A percentile compares a stretch with the other conserved stretches of the same genome.
These are phyloP conservation scores for Catocala fraxini DNA, from an alignment of 2,888 invertebrate species.

Conservation along the genomic window DNA sequence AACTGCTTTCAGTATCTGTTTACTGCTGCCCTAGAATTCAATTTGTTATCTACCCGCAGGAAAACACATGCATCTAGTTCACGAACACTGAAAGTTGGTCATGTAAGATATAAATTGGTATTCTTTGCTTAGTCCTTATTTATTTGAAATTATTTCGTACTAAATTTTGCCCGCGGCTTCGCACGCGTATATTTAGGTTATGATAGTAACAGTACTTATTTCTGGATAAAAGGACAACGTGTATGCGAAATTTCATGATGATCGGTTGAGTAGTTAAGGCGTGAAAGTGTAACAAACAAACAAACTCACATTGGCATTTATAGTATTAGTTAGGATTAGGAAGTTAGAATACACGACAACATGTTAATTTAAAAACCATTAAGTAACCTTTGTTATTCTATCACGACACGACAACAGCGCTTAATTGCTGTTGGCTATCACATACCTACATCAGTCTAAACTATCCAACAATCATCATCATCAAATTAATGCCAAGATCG, in stretches of 20 bases:
- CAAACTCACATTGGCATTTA: too few relatives aligned
- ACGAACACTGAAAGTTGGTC: slow-evolving; percentile 32
- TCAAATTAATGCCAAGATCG: slow-evolving; percentile 19
- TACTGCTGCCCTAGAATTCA: slow-evolving; percentile 11
- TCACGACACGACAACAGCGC: slow-evolving; percentile 27
- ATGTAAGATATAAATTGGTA: slow-evolving; percentile 11
- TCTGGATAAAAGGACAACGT: too few relatives aligned
- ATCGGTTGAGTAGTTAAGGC: too few relatives aligned
- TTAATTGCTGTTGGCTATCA: slow-evolving; percentile 16
- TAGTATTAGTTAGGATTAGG: slow-evolving; percentile 2
- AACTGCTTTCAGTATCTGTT: background rate
- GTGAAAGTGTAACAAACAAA: too few relatives aligned
- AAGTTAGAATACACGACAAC: slow-evolving; percentile 15
- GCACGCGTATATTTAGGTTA: too few relatives aligned
- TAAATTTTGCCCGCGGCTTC: slow-evolving; percentile 9
- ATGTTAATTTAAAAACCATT: slow-evolving; percentile 35
- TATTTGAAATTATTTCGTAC: background rate
- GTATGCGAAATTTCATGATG: too few relatives aligned
- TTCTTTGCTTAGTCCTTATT: slow-evolving; percentile 7
- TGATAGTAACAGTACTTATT: too few relatives aligned
- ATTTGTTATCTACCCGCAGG: slow-evolving; percentile 6
- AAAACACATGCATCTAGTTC: slow-evolving; percentile 40
- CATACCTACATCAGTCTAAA: background rate
- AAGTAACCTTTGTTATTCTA: slow-evolving; percentile 31
- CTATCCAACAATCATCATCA: background rate